phyloP scores from a whole-genome alignment of 2,113 vertebrate genomes.

The Todiramphus saurophagus region DNA sequence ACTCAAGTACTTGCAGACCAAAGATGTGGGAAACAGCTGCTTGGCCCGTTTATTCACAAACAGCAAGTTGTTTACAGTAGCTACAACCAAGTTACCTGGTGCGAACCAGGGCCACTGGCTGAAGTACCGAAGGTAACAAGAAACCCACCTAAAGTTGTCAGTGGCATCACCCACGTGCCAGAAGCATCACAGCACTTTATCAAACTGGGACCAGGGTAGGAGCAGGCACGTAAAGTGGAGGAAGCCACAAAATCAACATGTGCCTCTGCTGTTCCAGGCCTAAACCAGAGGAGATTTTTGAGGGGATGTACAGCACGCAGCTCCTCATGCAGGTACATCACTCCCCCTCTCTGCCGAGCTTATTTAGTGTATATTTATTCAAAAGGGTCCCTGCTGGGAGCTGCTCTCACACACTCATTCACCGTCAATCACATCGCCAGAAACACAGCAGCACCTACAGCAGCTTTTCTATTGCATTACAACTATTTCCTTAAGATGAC shows the following conservation, averaged over 20 bases:
- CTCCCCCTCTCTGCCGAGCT: not conserved
- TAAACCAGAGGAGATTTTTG: not conserved
- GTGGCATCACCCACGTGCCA: not conserved
- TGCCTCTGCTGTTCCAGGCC: not conserved
- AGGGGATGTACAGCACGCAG: not conserved
- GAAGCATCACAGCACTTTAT: not conserved
- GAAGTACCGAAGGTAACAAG: not conserved
- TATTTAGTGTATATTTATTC: constrained; percentile 13
- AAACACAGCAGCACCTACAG: constrained; percentile 8
- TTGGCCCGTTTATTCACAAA: not conserved
- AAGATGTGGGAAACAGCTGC: not conserved
- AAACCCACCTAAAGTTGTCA: accelerated
- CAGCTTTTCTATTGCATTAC: not conserved
- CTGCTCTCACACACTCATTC: not conserved
- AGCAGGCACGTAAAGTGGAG: not conserved
- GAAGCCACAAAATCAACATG: not conserved
- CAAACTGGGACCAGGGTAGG: not conserved
- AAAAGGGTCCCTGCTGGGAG: not conserved
- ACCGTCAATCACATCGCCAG: constrained; percentile 23
- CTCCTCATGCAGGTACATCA: not conserved
- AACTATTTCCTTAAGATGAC: constrained; percentile 17
- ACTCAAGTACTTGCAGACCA: not conserved
- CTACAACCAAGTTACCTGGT: not conserved
- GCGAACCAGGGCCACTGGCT: not conserved
- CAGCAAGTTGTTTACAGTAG: not conserved